These are phyloP conservation scores for Acanthurus leucopareius DNA, from an alignment of 2,797 vertebrate genomes.

Conservation along the genomic window DNA sequence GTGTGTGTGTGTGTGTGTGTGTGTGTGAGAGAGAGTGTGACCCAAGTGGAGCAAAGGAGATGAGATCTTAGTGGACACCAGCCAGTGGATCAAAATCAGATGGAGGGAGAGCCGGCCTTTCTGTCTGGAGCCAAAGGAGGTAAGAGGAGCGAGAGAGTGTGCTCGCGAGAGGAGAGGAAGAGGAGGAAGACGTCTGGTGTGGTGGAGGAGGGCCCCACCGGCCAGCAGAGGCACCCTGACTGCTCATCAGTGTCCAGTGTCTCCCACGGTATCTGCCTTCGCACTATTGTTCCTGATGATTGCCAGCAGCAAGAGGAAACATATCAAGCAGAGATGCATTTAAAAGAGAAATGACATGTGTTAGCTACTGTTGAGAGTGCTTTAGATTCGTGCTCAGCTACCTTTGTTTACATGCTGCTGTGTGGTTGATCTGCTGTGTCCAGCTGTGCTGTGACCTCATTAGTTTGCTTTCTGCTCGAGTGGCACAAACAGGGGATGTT, in stretches of 20 bases:
- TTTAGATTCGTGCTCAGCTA: not conserved
- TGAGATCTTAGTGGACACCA: conserved; percentile 66
- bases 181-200: conserved; percentile 68
- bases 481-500: not conserved
- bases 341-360: not conserved
- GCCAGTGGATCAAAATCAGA: conserved; percentile 56
- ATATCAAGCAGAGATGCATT: not conserved
- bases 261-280: conserved; percentile 59
- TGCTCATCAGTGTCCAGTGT: conserved; percentile 43
- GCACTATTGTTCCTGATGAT: not conserved
- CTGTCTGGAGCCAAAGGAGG: conserved; percentile 56
- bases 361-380: not conserved
- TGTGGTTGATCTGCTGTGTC: conserved; percentile 52
- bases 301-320: not conserved
- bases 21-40: conserved; percentile 19
- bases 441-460: conserved; percentile 78
- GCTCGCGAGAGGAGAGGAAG: conserved; percentile 77
- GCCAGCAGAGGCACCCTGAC: conserved; percentile 45
- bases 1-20: not conserved
- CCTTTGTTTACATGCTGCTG: conserved; percentile 58
- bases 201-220: conserved; percentile 46
- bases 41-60: conserved; percentile 41
- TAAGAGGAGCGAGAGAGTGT: conserved; percentile 65
- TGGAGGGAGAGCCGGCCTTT: conserved; percentile 62
- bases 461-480: conserved; percentile 41